Base-by-base conservation (phyloP, 2,797 vertebrate genomes). In the Monodelphis domestica region DNA sequence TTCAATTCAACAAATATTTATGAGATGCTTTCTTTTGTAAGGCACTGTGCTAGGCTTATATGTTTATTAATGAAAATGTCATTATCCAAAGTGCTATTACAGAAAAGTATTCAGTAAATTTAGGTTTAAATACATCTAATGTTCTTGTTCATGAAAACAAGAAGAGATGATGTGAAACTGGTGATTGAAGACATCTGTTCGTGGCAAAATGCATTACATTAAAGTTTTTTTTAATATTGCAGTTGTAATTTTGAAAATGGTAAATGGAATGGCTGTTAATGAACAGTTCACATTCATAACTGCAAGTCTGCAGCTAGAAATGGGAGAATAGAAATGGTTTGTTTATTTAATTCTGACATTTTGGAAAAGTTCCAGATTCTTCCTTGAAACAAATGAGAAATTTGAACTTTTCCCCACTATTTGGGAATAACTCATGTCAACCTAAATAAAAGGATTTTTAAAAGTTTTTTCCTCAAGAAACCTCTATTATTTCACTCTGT, bases 101-200 rank as follows among this genome's bases (percentile, higher is more conserved):
- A 90, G 92, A 95, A 89, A 30, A 87, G 29, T 55, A 95, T 84
- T 96, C 94, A 95, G 94, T 96, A 97, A 96, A 96, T 94, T 97
- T 96, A 95, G 54, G 52, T 90, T 96, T 96, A 96, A 95, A 95
- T 94, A 89, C 93, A 93, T 89, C 53, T 93, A 94, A 96, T 90
- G 45, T 95, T 97, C 29, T 91, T 95, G 95, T 54, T 96, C 91
- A 96, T 94, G 89, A 38, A 57, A 78, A 10, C 92, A 90, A 93
- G 78, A 94, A 95, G 57, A 95, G 97, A 94, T 95, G 91, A 91
- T 97, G 91, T 97, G 97, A 97, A 97, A 95, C 59, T 97, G 96
- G 93, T 94, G 87, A 94, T 97, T 90, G 97, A 97, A 97, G 96
- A 97, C 97, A 97, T 98, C 95, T 97, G 94, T 97, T 97, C 93